These are phyloP conservation scores for Eira barbara DNA, from an alignment of 2,113 vertebrate genomes.

Conservation along the genomic window DNA sequence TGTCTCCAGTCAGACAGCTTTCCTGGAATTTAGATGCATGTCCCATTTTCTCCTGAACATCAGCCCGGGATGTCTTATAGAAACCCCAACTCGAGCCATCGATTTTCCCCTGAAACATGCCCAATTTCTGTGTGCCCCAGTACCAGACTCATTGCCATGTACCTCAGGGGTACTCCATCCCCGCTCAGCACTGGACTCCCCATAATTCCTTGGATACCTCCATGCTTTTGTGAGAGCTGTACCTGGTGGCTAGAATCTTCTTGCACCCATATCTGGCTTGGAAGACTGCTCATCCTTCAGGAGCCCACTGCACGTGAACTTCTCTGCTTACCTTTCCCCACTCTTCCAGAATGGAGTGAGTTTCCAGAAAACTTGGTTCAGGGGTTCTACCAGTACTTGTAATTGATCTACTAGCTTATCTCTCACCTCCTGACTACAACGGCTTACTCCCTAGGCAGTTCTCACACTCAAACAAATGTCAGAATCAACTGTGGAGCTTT, in stretches of 20 bases:
- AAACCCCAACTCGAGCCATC: not conserved
- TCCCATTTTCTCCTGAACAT: not conserved
- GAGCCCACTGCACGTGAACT: not conserved
- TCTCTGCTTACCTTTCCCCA: not conserved
- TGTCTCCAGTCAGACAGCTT: not conserved
- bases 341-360: not conserved
- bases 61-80: not conserved
- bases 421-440: not conserved
- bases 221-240: not conserved
- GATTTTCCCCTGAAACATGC: not conserved
- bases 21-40: not conserved
- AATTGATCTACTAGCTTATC: not conserved
- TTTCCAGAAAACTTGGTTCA: not conserved
- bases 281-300: not conserved
- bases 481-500: not conserved
- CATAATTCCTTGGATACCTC: not conserved
- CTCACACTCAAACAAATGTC: not conserved
- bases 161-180: not conserved
- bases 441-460: rapidly evolving
- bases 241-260: not conserved
- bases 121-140: not conserved
- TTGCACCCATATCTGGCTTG: not conserved
- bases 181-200: not conserved
- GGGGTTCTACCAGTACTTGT: not conserved
- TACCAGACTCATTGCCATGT: not conserved